These are phyloP conservation scores for Gymnocypris eckloni DNA, from an alignment of 2,797 vertebrate genomes.

Conservation along the genomic window DNA sequence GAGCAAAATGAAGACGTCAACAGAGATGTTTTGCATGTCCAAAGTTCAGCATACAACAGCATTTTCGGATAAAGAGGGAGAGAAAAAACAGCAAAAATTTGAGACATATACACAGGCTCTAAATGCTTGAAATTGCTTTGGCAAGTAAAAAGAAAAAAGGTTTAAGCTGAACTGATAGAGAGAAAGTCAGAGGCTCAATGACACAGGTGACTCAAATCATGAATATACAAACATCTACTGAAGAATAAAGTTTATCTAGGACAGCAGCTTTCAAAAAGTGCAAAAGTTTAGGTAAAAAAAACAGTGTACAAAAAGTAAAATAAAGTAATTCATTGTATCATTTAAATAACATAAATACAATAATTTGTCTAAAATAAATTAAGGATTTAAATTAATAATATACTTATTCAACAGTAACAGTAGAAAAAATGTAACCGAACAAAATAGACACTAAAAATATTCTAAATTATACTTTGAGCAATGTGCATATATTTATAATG, in stretches of 20 bases:
- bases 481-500: neutral
- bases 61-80: conserved; percentile 53
- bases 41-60: conserved; percentile 32
- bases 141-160: neutral
- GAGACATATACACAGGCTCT: conserved; percentile 37
- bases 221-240: neutral
- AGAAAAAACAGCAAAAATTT: conserved; percentile 33
- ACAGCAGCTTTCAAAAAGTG: neutral
- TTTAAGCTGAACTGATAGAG: neutral
- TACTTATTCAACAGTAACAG: neutral
- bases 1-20: neutral
- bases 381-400: neutral
- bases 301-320: neutral
- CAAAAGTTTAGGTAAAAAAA: neutral
- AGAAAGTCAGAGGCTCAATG: neutral
- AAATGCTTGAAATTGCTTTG: neutral
- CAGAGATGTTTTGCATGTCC: conserved; percentile 35
- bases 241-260: neutral
- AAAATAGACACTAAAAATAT: neutral
- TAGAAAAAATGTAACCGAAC: neutral
- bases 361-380: neutral
- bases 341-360: too few species aligned
- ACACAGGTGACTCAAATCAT: neutral
- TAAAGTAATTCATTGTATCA: too few species aligned
- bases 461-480: neutral